Evolutionary conservation across 2,113 vertebrate genomes (phyloP).

Genomic region (Murina feae): DNA sequence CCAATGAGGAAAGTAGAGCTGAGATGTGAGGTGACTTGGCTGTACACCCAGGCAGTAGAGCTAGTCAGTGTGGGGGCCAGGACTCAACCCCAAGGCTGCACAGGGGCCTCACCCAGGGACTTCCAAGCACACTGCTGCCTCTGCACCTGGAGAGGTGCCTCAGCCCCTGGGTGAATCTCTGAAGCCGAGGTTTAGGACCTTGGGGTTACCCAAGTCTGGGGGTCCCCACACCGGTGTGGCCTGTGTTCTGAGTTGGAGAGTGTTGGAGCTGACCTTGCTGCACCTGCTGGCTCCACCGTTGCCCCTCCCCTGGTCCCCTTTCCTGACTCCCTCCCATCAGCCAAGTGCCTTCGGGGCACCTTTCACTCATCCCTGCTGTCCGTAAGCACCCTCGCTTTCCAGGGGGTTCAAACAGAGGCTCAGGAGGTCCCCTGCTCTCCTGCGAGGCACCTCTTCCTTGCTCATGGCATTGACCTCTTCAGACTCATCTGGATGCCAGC

Average conservation of each 20-base stretch:
- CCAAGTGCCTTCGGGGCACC: too few species aligned
- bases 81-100: not conserved
- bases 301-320: accelerated
- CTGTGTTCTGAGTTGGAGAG: not conserved
- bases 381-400: not conserved
- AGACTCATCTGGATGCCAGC: not conserved
- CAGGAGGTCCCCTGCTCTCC: not conserved
- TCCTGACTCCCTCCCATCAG: not conserved
- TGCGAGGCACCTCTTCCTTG: not conserved
- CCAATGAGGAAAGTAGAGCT: not conserved
- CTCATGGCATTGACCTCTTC: not conserved
- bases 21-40: not conserved
- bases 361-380: not conserved
- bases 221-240: too few species aligned
- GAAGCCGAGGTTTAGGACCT: not conserved
- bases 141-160: not conserved
- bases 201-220: too few species aligned
- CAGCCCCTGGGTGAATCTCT: not conserved
- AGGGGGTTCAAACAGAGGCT: not conserved
- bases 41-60: not conserved
- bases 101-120: too few species aligned
- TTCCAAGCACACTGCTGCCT: not conserved
- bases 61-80: too few species aligned
- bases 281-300: accelerated
- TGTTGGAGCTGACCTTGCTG: too few species aligned